These are phyloP conservation scores for Mycetomoellerius zeteki DNA, from an alignment of 1,140 invertebrate species.

Conservation along the genomic window DNA sequence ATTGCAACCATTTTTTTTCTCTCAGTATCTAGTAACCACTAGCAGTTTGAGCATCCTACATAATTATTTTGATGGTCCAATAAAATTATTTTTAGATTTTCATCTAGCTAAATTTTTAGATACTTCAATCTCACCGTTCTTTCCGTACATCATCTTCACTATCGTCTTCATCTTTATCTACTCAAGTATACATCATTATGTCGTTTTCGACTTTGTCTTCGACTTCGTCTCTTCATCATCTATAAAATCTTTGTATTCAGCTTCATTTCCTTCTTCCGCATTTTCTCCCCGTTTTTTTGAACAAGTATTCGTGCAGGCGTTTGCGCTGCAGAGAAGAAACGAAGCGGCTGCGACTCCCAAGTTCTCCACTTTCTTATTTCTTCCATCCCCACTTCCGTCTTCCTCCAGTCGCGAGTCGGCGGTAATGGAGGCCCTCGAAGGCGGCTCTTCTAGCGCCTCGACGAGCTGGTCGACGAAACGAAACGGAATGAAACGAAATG, in stretches of 20 bases:
- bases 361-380: slow-evolving; percentile 62
- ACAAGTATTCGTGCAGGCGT: slow-evolving; percentile 53
- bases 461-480: slow-evolving; percentile 76
- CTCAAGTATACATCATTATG: not conserved
- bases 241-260: not conserved
- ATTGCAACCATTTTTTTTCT: too few relatives aligned
- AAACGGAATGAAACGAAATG: slow-evolving; percentile 79
- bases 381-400: slow-evolving; percentile 55
- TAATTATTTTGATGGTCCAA: too few relatives aligned
- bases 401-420: slow-evolving; percentile 77
- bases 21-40: too few relatives aligned
- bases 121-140: too few relatives aligned
- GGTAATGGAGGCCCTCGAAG: slow-evolving; percentile 84
- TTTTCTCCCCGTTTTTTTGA: not conserved
- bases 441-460: slow-evolving; percentile 79
- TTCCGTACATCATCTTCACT: too few relatives aligned
- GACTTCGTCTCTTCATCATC: not conserved
- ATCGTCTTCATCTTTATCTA: not conserved
- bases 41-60: too few relatives aligned
- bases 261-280: slow-evolving; percentile 10
- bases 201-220: not conserved
- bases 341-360: slow-evolving; percentile 33
- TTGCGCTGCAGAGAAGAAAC: slow-evolving; percentile 58
- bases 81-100: too few relatives aligned
- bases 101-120: too few relatives aligned